Evolutionary conservation across 2,797 vertebrate genomes (phyloP).

Genomic region (Orientallactaga sibirica): DNA sequence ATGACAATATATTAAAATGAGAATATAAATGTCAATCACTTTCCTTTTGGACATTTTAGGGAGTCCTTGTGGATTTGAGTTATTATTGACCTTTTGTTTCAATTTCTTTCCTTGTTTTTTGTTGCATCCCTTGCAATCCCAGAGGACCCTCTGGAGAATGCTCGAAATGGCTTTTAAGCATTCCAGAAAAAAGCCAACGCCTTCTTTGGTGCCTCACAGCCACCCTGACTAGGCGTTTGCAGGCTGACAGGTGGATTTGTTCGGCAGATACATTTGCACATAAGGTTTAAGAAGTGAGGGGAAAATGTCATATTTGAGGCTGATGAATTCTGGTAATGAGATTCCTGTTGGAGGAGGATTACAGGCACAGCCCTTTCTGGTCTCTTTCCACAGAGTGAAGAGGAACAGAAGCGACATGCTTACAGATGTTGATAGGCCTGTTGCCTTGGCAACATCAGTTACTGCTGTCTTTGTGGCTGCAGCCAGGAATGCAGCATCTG

Average conservation of each 20-base stretch:
- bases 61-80: background rate
- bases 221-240: conserved; percentile 48
- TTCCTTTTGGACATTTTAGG: conserved; percentile 11
- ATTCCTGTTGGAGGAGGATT: conserved; percentile 70
- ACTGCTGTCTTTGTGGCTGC: conserved; percentile 45
- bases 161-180: background rate
- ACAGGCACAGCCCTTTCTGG: conserved; percentile 66
- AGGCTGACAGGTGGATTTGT: conserved; percentile 69
- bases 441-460: conserved; percentile 66
- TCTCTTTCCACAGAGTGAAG: conserved; percentile 68
- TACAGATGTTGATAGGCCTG: conserved; percentile 42
- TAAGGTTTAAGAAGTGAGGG: conserved; percentile 72
- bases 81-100: background rate
- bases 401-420: conserved; percentile 62
- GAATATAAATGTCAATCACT: background rate
- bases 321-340: conserved; percentile 78
- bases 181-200: conserved; percentile 43
- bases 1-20: background rate
- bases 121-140: background rate
- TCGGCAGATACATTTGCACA: conserved; percentile 73
- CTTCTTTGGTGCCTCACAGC: background rate
- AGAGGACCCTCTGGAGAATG: background rate
- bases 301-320: conserved; percentile 74
- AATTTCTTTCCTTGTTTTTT: background rate
- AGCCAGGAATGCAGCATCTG: conserved; percentile 67